Evolutionary conservation across 2,888 invertebrate species (phyloP).

Genomic region (Erebia aethiops): DNA sequence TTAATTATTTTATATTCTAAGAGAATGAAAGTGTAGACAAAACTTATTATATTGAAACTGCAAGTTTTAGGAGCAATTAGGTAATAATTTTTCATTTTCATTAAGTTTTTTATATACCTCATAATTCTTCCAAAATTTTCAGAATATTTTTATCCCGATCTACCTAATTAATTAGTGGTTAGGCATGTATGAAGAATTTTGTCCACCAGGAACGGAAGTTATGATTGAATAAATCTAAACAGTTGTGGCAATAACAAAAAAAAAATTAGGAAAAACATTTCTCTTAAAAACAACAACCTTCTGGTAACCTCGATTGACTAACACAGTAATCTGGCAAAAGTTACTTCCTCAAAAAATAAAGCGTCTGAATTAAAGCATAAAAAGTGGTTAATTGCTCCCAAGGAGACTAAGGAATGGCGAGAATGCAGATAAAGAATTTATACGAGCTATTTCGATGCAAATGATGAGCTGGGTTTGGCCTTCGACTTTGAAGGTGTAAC

Average conservation of each 20-base stretch:
- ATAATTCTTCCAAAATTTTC: no score
- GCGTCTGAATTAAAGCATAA: slow-evolving; percentile 56
- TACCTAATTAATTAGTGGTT: no score
- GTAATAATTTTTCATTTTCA: no score
- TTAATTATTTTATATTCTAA: no score
- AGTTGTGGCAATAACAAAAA: neutral
- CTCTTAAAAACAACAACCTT: neutral
- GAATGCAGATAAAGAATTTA: slow-evolving; percentile 81
- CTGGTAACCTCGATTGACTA: neutral
- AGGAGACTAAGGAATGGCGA: slow-evolving; percentile 74
- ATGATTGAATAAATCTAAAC: no score
- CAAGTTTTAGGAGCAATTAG: no score
- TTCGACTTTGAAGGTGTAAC: slow-evolving; percentile 67
- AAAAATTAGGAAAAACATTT: neutral
- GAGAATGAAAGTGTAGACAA: no score
- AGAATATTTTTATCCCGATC: no score
- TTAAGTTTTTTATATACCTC: no score
- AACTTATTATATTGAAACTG: no score
- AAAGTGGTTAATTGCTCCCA: slow-evolving; percentile 81
- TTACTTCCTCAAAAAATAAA: slow-evolving; percentile 67
- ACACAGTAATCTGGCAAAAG: slow-evolving; percentile 64
- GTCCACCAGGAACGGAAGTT: no score
- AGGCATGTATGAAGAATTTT: no score
- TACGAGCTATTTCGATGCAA: slow-evolving; percentile 82
- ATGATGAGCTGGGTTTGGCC: slow-evolving; percentile 73